Percentiles rank a stretch among this genome's conserved stretches.
These are phyloP conservation scores for Phaonia tiefii DNA, from an alignment of 2,888 invertebrate genomes.

Conservation along the genomic window DNA sequence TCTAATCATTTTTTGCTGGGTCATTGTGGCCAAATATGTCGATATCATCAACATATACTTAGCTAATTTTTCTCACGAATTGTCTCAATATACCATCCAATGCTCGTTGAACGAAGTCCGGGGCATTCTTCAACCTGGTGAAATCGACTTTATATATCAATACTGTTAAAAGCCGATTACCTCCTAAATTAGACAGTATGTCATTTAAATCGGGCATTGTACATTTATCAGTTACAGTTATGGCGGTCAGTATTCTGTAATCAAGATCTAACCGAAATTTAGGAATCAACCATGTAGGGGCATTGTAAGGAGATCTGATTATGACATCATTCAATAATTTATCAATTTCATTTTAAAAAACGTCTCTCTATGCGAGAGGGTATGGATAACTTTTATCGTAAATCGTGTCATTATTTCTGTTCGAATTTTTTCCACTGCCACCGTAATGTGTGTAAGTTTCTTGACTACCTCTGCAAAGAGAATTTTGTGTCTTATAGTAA, in stretches of 20 bases:
- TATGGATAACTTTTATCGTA: slow-evolving; percentile 41
- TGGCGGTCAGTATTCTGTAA: slow-evolving; percentile 18
- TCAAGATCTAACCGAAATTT: slow-evolving; percentile 35
- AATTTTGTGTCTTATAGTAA: no score
- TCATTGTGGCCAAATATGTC: slow-evolving; percentile 55
- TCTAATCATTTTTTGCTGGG: slow-evolving; percentile 45
- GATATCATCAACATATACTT: slow-evolving; percentile 31
- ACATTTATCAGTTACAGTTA: slow-evolving; percentile 32
- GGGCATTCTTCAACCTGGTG: slow-evolving; percentile 28
- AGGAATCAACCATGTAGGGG: slow-evolving; percentile 41
- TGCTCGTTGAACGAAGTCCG: slow-evolving; percentile 15
- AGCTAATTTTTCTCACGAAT: slow-evolving; percentile 30
- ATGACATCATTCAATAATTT: slow-evolving; percentile 47
- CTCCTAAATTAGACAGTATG: slow-evolving; percentile 4
- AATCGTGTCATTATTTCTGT: slow-evolving; percentile 35
- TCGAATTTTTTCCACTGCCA: slow-evolving; percentile 42
- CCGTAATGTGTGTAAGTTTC: slow-evolving; percentile 42
- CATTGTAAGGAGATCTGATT: slow-evolving; percentile 41
- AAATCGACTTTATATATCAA: slow-evolving; percentile 34
- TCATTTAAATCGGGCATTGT: slow-evolving; percentile 41
- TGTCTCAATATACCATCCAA: slow-evolving; percentile 36
- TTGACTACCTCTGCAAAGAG: slow-evolving; percentile 27
- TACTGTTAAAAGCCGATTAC: slow-evolving; percentile 17
- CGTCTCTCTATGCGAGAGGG: slow-evolving; percentile 37
- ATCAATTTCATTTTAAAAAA: slow-evolving; percentile 36